Conservation (phyloP, 2,888 invertebrate species). For the Frankliniella intonsa region DNA sequence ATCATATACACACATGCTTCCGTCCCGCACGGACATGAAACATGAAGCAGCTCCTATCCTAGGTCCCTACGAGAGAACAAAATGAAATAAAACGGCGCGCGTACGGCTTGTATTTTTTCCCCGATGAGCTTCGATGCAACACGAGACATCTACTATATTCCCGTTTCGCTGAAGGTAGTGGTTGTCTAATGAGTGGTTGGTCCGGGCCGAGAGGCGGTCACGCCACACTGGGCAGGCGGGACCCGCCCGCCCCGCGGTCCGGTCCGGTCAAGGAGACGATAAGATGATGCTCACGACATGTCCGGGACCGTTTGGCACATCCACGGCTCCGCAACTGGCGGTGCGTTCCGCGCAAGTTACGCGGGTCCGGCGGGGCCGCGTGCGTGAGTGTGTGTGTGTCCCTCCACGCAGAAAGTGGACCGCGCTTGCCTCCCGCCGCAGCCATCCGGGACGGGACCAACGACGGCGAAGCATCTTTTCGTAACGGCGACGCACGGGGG, state of each 20-base stretch:
- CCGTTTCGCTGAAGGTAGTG: too few relatives aligned
- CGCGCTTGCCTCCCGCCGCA: neutral
- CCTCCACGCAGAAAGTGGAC: neutral
- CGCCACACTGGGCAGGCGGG: neutral
- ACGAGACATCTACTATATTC: too few relatives aligned
- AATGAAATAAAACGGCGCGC: too few relatives aligned
- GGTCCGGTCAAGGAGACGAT: neutral
- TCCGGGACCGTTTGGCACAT: too few relatives aligned
- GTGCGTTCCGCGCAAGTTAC: neutral
- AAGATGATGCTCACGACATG: neutral
- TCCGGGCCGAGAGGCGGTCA: neutral
- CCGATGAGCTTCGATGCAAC: too few relatives aligned
- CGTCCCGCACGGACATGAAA: too few relatives aligned
- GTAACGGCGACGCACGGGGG: too few relatives aligned
- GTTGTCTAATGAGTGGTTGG: neutral
- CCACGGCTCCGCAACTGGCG: neutral
- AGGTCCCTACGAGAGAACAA: too few relatives aligned
- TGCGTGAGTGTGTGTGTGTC: neutral
- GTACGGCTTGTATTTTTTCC: too few relatives aligned
- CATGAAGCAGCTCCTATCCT: too few relatives aligned
- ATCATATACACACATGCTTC: too few relatives aligned
- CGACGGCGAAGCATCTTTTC: too few relatives aligned
- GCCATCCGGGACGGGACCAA: neutral
- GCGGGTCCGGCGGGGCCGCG: neutral
- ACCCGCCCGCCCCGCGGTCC: neutral